Percentiles rank a stretch among this genome's conserved stretches.
Evolutionary conservation across 2,797 vertebrate species (phyloP).

Genomic region (Chelidonichthys spinosus): DNA sequence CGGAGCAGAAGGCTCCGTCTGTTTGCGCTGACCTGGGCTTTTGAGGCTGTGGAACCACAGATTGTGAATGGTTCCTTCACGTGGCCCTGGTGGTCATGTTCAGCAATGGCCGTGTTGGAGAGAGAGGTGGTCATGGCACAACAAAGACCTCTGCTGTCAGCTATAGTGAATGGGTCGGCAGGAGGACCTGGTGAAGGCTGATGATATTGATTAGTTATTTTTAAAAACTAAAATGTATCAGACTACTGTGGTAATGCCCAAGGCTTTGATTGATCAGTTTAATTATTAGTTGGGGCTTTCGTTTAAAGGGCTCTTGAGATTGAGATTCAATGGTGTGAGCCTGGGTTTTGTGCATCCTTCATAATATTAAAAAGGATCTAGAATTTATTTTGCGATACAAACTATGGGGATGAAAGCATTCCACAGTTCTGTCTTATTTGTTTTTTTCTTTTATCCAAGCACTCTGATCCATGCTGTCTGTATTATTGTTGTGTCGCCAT

Average conservation of each 20-base stretch:
- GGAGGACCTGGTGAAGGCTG: conserved; percentile 55
- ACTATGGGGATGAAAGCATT: conserved; percentile 27
- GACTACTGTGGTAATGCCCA: conserved; percentile 20
- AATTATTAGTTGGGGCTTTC: not conserved
- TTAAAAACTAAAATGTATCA: conserved; percentile 38
- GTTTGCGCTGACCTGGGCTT: conserved; percentile 74
- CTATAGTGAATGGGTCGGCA: conserved; percentile 46
- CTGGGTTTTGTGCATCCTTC: not conserved
- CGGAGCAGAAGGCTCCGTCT: conserved; percentile 80
- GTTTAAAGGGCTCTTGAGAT: conserved; percentile 5
- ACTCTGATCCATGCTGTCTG: conserved; percentile 29
- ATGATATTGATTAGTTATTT: conserved; percentile 68
- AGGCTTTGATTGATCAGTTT: conserved; percentile 29
- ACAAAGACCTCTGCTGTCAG: conserved; percentile 78
- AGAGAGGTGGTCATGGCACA: conserved; percentile 35
- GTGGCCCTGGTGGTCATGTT: conserved; percentile 70
- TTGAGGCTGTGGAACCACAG: conserved; percentile 63
- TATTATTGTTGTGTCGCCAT: conserved; percentile 63
- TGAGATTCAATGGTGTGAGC: not conserved
- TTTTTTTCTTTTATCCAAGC: conserved; percentile 15
- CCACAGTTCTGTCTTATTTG: conserved; percentile 8
- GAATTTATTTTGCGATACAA: conserved; percentile 23
- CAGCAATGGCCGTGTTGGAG: conserved; percentile 55
- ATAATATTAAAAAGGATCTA: not conserved
- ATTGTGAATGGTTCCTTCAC: conserved; percentile 64